Evolutionary conservation across 1,140 invertebrate species (phyloP).

Genomic region (Drosophila nikananu): DNA sequence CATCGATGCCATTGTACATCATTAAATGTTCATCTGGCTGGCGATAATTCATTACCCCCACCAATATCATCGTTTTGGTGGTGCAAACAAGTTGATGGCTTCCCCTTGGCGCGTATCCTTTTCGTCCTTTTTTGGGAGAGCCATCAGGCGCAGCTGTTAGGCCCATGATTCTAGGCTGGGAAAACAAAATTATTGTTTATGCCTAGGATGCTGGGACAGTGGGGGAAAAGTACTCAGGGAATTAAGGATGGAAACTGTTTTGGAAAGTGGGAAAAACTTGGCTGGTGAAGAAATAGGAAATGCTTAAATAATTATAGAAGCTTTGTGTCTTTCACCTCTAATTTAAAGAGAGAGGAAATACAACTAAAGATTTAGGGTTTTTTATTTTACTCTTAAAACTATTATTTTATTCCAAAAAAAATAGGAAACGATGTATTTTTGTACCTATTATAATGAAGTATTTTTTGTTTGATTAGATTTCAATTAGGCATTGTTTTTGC

Average conservation of each 20-base stretch:
- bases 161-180: conserved; percentile 19
- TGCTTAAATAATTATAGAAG: conserved; percentile 3
- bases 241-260: neutral
- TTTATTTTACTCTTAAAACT: no score
- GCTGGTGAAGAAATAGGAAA: conserved; percentile 13
- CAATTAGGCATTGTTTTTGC: neutral
- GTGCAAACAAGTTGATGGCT: conserved; percentile 41
- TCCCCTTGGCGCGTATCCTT: conserved; percentile 16
- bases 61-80: conserved; percentile 10
- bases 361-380: neutral
- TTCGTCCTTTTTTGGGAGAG: conserved; percentile 11
- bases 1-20: conserved; percentile 71
- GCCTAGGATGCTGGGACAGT: conserved; percentile 36
- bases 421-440: neutral
- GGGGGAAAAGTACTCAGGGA: conserved; percentile 1
- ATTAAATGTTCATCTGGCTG: conserved; percentile 81
- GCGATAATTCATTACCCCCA: conserved; percentile 70
- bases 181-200: conserved; percentile 55
- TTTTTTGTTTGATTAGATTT: neutral
- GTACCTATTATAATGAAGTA: no score
- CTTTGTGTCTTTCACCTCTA: neutral
- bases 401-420: no score
- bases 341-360: no score
- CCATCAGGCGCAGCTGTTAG: conserved; percentile 73
- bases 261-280: neutral